phyloP scores from a whole-genome alignment of 2,888 invertebrate genomes.

The Phasia obesa region DNA sequence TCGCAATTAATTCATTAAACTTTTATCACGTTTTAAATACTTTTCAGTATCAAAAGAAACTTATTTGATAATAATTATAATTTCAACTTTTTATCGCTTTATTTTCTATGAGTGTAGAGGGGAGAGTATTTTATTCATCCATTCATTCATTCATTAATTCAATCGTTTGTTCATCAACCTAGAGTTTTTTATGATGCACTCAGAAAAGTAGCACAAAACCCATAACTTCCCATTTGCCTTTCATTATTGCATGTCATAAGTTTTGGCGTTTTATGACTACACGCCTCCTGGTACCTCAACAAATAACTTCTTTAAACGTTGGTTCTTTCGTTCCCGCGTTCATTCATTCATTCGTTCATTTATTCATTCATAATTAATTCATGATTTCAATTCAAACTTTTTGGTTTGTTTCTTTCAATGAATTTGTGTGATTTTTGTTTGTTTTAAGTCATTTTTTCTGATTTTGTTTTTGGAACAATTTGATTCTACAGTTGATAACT shows the following conservation, averaged over 20 bases:
- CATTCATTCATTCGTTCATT: constrained; percentile 26
- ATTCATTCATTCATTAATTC: constrained; percentile 26
- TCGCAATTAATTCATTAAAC: constrained; percentile 55
- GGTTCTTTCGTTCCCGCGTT: too few relatives aligned
- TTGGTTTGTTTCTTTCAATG: constrained; percentile 51
- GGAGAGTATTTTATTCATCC: constrained; percentile 36
- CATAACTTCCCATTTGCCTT: neutral
- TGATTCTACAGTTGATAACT: constrained; percentile 52
- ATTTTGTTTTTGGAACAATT: constrained; percentile 43
- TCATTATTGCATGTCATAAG: constrained; percentile 64
- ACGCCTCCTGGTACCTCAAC: constrained; percentile 60
- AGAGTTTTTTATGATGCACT: constrained; percentile 63
- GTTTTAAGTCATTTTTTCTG: constrained; percentile 23
- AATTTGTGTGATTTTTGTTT: constrained; percentile 60
- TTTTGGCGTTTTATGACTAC: constrained; percentile 67
- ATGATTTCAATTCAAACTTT: constrained; percentile 68
- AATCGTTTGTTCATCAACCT: constrained; percentile 44
- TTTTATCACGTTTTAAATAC: constrained; percentile 49
- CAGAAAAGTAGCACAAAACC: constrained; percentile 29
- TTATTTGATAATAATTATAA: constrained; percentile 53
- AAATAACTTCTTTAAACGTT: constrained; percentile 47
- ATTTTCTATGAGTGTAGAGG: constrained; percentile 36
- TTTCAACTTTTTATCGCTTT: constrained; percentile 20
- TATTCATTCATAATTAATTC: constrained; percentile 67
- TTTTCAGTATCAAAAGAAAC: constrained; percentile 30